phyloP scores from a whole-genome alignment of 1,140 invertebrate genomes.

The Euborellia annulipes region DNA sequence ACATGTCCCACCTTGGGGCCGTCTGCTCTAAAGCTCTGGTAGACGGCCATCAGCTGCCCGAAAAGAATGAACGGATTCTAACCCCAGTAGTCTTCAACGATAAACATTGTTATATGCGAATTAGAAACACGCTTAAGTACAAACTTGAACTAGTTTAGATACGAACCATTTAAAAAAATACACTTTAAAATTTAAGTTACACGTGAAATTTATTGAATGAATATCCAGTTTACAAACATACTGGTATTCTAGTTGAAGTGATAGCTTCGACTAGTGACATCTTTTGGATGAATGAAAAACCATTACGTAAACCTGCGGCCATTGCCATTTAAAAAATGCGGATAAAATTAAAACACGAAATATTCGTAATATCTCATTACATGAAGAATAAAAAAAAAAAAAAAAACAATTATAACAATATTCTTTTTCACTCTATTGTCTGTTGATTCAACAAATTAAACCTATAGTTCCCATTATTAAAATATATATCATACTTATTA shows the following conservation, averaged over 20 bases:
- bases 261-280: not conserved
- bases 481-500: too few species aligned
- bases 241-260: not conserved
- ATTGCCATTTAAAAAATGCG: too few species aligned
- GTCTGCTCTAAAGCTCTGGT: constrained; percentile 7
- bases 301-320: not conserved
- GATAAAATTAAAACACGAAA: too few species aligned
- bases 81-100: constrained; percentile 9
- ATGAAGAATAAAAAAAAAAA: too few species aligned
- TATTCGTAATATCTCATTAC: too few species aligned
- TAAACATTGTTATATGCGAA: not conserved
- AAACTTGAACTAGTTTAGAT: not conserved
- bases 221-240: constrained; percentile 13
- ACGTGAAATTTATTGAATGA: constrained; percentile 12
- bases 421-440: too few species aligned
- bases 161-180: constrained; percentile 4
- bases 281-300: too few species aligned
- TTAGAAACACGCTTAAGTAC: too few species aligned
- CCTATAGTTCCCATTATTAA: too few species aligned
- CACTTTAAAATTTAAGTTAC: constrained; percentile 3
- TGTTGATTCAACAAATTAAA: too few species aligned
- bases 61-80: constrained; percentile 8
- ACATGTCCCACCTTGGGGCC: constrained; percentile 8
- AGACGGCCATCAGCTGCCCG: constrained; percentile 13
- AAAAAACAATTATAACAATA: too few species aligned